These are phyloP conservation scores for Psophia crepitans DNA, from an alignment of 2,113 vertebrate species.

Conservation along the genomic window DNA sequence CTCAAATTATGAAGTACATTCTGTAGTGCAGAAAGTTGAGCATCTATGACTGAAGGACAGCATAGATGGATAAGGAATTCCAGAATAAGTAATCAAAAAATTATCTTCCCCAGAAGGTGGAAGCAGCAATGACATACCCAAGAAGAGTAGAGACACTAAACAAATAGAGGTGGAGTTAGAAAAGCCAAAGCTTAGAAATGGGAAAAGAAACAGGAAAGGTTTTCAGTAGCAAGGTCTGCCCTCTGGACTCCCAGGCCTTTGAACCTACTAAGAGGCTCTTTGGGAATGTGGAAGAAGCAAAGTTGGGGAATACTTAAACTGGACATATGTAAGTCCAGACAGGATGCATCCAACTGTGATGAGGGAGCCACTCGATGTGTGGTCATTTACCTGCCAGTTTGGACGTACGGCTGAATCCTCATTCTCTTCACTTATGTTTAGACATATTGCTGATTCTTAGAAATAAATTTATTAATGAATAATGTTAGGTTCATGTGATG, in stretches of 20 bases:
- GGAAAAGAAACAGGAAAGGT: neutral
- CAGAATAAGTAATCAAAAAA: neutral
- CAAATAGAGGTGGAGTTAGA: neutral
- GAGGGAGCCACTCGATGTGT: neutral
- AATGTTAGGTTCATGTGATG: neutral
- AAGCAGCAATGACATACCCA: neutral
- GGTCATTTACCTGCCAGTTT: neutral
- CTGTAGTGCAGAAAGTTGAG: neutral
- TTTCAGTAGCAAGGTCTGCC: neutral
- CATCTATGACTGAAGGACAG: neutral
- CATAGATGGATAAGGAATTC: neutral
- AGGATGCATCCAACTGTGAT: neutral
- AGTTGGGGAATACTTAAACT: neutral
- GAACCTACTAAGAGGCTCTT: neutral
- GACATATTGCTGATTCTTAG: neutral
- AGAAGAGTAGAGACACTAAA: neutral
- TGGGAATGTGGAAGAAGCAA: neutral
- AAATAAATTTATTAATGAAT: neutral
- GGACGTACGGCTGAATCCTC: neutral
- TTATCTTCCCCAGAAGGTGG: neutral
- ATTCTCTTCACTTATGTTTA: neutral
- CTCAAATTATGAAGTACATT: neutral
- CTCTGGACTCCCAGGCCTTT: neutral
- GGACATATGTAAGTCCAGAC: neutral
- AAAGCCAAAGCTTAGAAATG: neutral